Percentiles rank a stretch among this genome's conserved stretches.
Conservation (phyloP, 2,888 invertebrate genomes). For the Clostera curtula region DNA sequence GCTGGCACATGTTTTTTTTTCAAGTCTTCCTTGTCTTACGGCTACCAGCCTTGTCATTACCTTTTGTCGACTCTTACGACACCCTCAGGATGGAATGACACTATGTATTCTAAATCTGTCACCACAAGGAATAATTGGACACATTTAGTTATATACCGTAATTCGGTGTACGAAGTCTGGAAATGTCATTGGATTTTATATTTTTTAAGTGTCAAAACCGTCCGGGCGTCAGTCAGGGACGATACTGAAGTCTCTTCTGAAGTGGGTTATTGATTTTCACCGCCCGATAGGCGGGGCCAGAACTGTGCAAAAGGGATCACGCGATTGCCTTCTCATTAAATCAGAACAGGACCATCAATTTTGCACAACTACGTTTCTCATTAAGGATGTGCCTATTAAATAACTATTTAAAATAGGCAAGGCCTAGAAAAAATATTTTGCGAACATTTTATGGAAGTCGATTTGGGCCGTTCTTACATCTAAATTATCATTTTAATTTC, state of each 20-base stretch:
- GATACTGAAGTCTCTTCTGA: slow-evolving; percentile 70
- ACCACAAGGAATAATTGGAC: no score
- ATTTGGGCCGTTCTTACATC: slow-evolving; percentile 38
- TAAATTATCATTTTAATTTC: slow-evolving; percentile 25
- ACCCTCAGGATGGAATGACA: no score
- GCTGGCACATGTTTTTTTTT: no score
- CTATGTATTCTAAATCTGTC: no score
- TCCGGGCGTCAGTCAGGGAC: slow-evolving; percentile 60
- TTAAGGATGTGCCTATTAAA: slow-evolving; percentile 72
- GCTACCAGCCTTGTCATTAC: no score
- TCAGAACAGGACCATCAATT: slow-evolving; percentile 64
- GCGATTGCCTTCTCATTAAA: slow-evolving; percentile 67
- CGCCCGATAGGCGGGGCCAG: slow-evolving; percentile 68
- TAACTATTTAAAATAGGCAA: slow-evolving; percentile 71
- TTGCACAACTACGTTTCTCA: slow-evolving; percentile 63
- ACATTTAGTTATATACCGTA: no score
- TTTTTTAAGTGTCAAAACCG: slow-evolving; percentile 30
- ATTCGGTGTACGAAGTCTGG: no score
- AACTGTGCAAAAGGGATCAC: slow-evolving; percentile 71
- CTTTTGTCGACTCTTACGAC: no score
- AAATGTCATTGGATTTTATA: slow-evolving; percentile 16
- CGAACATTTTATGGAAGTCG: slow-evolving; percentile 50
- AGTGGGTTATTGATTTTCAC: slow-evolving; percentile 72
- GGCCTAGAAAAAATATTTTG: slow-evolving; percentile 58
- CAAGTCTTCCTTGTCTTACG: no score